Conservation (phyloP, 2,797 vertebrate genomes). For the Macrochelys suwanniensis region DNA sequence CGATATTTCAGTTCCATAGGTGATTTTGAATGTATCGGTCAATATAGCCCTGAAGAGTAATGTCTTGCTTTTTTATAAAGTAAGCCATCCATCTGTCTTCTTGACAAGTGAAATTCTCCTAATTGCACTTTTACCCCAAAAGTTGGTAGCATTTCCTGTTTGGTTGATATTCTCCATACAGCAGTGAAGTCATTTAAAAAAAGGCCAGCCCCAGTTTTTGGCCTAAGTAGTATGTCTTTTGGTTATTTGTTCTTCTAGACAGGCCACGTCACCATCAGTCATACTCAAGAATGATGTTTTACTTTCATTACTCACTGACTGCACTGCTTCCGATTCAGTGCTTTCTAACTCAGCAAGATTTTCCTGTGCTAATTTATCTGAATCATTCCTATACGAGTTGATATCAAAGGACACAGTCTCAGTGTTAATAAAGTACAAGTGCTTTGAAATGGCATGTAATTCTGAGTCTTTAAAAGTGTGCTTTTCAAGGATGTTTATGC, state of each 20-base stretch:
- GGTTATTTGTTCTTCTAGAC: constrained; percentile 67
- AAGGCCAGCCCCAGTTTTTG: constrained; percentile 51
- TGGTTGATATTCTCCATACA: constrained; percentile 43
- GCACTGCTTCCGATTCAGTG: constrained; percentile 29
- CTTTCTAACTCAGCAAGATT: constrained; percentile 69
- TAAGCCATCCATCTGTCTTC: constrained; percentile 62
- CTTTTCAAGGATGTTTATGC: constrained; percentile 43
- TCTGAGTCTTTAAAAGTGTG: constrained; percentile 24
- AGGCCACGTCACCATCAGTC: constrained; percentile 64
- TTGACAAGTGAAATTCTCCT: constrained; percentile 56
- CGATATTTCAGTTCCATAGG: constrained; percentile 55
- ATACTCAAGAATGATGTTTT: constrained; percentile 63
- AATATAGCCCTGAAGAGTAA: constrained; percentile 55
- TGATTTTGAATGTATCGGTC: constrained; percentile 59
- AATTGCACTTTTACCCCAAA: constrained; percentile 1
- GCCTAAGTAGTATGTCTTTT: constrained; percentile 63
- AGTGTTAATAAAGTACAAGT: constrained; percentile 55
- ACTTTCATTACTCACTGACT: constrained; percentile 71
- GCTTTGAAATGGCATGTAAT: constrained; percentile 30
- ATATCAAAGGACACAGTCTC: constrained; percentile 59
- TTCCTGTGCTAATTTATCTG: constrained; percentile 71
- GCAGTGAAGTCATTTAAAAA: constrained; percentile 47
- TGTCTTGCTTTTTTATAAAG: constrained; percentile 45
- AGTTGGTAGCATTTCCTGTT: constrained; percentile 51
- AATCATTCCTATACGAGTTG: constrained; percentile 62